Percentiles rank a stretch among this genome's conserved stretches.
These are phyloP conservation scores for Phenganax marumi DNA, from an alignment of 92 coral and sea anemone genomes.

Conservation along the genomic window DNA sequence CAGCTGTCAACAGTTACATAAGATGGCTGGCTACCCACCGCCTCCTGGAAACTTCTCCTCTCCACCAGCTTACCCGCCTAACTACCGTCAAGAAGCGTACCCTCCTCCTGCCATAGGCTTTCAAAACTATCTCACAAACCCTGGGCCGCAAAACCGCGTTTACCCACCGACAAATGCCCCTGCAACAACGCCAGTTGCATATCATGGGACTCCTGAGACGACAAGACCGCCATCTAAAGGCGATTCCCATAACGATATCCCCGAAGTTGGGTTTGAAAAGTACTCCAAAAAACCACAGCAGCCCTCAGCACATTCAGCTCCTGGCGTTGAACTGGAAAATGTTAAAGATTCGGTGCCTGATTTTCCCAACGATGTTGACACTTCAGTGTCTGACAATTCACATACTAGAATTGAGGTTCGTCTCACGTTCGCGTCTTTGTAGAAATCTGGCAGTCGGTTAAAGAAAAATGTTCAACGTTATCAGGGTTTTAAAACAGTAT, in stretches of 20 bases:
- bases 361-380: neutral
- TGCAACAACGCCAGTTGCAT: slow-evolving; percentile 6
- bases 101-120: slow-evolving; percentile 27
- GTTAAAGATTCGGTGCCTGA: neutral
- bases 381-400: slow-evolving; percentile 18
- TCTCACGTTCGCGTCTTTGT: neutral
- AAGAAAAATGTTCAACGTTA: neutral
- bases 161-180: neutral
- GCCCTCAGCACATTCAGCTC: slow-evolving; percentile 17
- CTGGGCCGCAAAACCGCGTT: neutral
- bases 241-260: neutral
- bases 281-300: neutral
- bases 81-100: neutral
- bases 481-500: neutral
- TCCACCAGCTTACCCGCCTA: slow-evolving; percentile 15
- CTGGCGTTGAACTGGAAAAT: slow-evolving; percentile 39
- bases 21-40: neutral
- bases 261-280: slow-evolving; percentile 38
- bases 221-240: neutral
- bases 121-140: slow-evolving; percentile 19
- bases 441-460: neutral
- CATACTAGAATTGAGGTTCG: neutral
- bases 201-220: slow-evolving; percentile 8
- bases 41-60: slow-evolving; percentile 18
- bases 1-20: neutral